Percentiles rank a stretch among this genome's conserved stretches.
These are phyloP conservation scores for Rhineura floridana DNA, from an alignment of 2,113 vertebrate genomes.

Conservation along the genomic window DNA sequence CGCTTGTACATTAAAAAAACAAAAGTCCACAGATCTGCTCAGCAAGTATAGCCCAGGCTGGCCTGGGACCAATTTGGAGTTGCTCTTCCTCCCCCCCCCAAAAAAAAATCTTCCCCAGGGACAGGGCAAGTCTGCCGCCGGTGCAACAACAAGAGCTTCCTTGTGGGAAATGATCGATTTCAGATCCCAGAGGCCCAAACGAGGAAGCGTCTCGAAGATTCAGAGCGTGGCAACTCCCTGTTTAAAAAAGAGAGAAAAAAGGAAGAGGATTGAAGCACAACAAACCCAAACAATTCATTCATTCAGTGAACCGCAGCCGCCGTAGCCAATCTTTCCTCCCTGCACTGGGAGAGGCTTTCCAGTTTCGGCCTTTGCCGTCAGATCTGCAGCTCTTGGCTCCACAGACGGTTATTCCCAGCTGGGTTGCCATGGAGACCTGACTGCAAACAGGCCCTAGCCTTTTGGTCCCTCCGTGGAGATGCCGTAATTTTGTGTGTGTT, in stretches of 20 bases:
- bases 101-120: not conserved
- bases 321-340: not conserved
- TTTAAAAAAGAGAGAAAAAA: not conserved
- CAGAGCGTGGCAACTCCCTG: not conserved
- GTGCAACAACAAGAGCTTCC: slow-evolving; percentile 4
- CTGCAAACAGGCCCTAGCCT: not conserved
- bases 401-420: not conserved
- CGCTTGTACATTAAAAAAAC: not conserved
- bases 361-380: not conserved
- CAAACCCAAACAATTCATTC: not conserved
- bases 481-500: no score
- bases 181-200: not conserved
- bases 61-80: not conserved
- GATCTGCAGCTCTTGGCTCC: not conserved
- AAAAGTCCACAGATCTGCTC: no score
- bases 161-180: not conserved
- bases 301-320: not conserved
- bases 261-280: not conserved
- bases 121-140: not conserved
- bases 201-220: not conserved
- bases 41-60: not conserved
- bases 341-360: no score
- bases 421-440: not conserved
- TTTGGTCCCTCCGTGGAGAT: not conserved
- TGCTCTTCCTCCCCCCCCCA: no score